phyloP scores from a whole-genome alignment of 2,797 vertebrate genomes.

The Thalassophryne amazonica region DNA sequence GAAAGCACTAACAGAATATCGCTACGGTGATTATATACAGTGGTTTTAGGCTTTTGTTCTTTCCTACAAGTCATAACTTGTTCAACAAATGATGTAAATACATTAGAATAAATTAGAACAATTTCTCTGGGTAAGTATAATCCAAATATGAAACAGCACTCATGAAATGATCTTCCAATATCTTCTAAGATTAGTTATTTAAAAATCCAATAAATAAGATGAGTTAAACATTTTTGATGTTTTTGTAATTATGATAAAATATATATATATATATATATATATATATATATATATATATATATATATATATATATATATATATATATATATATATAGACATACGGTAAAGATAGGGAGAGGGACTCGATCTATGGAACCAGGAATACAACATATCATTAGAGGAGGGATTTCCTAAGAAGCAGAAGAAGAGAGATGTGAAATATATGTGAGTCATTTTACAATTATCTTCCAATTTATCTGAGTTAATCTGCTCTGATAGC shows the following conservation, averaged over 20 bases:
- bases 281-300: background rate
- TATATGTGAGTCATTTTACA: conserved; percentile 65
- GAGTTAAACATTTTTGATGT: too few relatives aligned
- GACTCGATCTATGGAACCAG: background rate
- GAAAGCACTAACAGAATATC: too few relatives aligned
- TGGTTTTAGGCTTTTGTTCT: too few relatives aligned
- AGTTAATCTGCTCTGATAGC: conserved; percentile 54
- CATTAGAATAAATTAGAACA: too few relatives aligned
- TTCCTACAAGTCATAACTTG: too few relatives aligned
- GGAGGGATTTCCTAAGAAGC: conserved; percentile 51
- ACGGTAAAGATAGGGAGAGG: background rate
- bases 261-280: background rate
- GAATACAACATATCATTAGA: conserved; percentile 26
- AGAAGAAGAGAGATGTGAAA: conserved; percentile 51
- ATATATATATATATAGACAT: background rate
- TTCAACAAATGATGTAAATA: too few relatives aligned
- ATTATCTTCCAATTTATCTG: conserved; percentile 69
- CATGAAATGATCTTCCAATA: too few relatives aligned
- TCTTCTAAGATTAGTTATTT: too few relatives aligned
- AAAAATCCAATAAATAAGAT: too few relatives aligned
- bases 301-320: background rate
- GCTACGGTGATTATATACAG: too few relatives aligned
- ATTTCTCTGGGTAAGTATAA: too few relatives aligned
- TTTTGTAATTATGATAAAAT: background rate
- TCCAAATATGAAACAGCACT: too few relatives aligned